Conservation (phyloP, 2,888 invertebrate species). For the Apodemia zela region DNA sequence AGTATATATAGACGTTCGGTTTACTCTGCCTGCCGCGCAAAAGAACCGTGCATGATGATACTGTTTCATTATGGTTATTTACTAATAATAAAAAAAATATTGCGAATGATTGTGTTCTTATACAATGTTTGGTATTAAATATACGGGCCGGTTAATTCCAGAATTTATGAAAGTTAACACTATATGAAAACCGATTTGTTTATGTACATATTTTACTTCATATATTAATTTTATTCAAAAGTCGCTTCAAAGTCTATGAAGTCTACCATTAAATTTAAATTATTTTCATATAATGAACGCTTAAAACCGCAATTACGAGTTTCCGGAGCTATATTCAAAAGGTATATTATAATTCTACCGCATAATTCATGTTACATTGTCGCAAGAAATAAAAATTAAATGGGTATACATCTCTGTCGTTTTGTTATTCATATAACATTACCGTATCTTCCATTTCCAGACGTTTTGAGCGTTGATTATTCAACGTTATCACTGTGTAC, state of each 20-base stretch:
- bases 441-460: conserved; percentile 79
- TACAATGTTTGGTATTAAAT: too few relatives aligned
- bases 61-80: too few relatives aligned
- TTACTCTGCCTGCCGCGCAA: too few relatives aligned
- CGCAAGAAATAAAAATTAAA: conserved; percentile 72
- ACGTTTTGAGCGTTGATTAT: conserved; percentile 80
- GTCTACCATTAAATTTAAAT: conserved; percentile 8
- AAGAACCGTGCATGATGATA: too few relatives aligned
- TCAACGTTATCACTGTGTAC: conserved; percentile 70
- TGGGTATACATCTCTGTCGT: conserved; percentile 75
- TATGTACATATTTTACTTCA: too few relatives aligned
- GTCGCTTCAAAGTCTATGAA: not conserved
- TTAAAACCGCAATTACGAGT: conserved; percentile 17
- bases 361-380: conserved; percentile 59
- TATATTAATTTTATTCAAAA: not conserved
- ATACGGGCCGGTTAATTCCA: too few relatives aligned
- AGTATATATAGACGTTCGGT: too few relatives aligned
- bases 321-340: conserved; percentile 25
- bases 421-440: conserved; percentile 80
- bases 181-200: too few relatives aligned
- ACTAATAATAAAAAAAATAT: too few relatives aligned
- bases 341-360: conserved; percentile 18
- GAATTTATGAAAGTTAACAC: too few relatives aligned
- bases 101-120: too few relatives aligned
- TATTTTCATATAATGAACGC: conserved; percentile 18